These are phyloP conservation scores for Hippocampus guttulatus DNA, from an alignment of 2,113 vertebrate species.

Conservation along the genomic window DNA sequence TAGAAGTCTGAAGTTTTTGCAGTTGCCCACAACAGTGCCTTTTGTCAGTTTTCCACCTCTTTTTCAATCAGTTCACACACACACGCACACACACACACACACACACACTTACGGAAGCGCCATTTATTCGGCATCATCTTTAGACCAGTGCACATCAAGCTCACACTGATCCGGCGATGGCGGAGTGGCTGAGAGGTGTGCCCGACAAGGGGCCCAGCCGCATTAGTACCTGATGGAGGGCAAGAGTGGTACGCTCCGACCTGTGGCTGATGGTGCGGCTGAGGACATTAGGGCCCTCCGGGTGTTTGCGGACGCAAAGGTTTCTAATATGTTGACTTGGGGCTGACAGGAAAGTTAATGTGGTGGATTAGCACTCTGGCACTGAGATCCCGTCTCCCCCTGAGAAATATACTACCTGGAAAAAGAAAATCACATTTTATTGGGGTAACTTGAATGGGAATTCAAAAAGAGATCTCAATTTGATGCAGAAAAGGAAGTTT, in stretches of 20 bases:
- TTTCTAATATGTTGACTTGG: slow-evolving; percentile 6
- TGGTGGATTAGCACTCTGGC: slow-evolving; percentile 17
- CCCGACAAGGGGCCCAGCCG: slow-evolving; percentile 32
- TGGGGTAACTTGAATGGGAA: neutral
- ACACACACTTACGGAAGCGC: slow-evolving; percentile 26
- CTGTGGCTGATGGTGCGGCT: slow-evolving; percentile 15
- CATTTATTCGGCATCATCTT: slow-evolving; percentile 1
- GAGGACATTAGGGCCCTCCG: slow-evolving; percentile 31
- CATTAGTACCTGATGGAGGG: slow-evolving; percentile 50
- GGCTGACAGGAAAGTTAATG: slow-evolving; percentile 19
- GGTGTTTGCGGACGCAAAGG: slow-evolving; percentile 1
- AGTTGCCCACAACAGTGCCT: too few species aligned
- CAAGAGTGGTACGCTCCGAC: slow-evolving; percentile 23
- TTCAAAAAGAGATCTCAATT: neutral
- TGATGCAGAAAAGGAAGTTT: neutral
- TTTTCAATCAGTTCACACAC: neutral
- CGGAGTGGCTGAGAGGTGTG: slow-evolving; percentile 37
- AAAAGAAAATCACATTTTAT: slow-evolving; percentile 1
- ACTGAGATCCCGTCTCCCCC: neutral
- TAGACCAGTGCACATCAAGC: slow-evolving; percentile 19
- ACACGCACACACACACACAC: slow-evolving; percentile 13
- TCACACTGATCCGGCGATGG: slow-evolving; percentile 45
- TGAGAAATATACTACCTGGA: neutral
- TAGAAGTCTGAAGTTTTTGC: too few species aligned
- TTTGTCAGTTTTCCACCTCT: neutral